Percentiles rank a stretch among this genome's conserved stretches.
Evolutionary conservation across 2,797 vertebrate species (phyloP).

Genomic region (Poliocrania exsul): DNA sequence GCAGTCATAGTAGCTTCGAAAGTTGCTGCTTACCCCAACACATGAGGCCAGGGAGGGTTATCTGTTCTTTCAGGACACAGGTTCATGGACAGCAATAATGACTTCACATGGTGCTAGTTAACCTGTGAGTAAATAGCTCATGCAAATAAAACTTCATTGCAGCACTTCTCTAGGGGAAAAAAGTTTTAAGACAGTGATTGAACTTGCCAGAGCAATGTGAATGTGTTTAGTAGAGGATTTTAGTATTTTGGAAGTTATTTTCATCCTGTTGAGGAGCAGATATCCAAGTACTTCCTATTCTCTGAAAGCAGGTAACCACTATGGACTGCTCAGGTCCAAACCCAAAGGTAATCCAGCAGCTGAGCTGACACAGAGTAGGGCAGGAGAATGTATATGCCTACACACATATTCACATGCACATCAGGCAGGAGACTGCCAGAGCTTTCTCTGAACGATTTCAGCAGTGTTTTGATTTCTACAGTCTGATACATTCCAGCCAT

Average conservation of each 20-base stretch:
- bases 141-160: background rate
- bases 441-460: background rate
- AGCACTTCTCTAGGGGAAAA: background rate
- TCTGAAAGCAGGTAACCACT: background rate
- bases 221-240: background rate
- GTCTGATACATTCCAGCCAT: constrained; percentile 41
- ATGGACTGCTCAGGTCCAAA: background rate
- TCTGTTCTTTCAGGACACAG: background rate
- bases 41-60: rapidly evolving
- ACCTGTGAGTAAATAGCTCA: background rate
- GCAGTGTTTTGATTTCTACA: constrained; percentile 42
- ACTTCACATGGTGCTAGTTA: background rate
- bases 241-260: background rate
- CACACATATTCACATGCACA: background rate
- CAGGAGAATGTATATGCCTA: background rate
- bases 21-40: background rate
- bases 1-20: background rate
- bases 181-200: background rate
- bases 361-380: background rate
- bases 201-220: background rate
- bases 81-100: background rate
- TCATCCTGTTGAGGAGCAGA: background rate
- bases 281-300: background rate
- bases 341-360: background rate
- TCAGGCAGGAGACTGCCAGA: background rate